These are phyloP conservation scores for Acleris cristana DNA, from an alignment of 2,888 invertebrate genomes.

Conservation along the genomic window DNA sequence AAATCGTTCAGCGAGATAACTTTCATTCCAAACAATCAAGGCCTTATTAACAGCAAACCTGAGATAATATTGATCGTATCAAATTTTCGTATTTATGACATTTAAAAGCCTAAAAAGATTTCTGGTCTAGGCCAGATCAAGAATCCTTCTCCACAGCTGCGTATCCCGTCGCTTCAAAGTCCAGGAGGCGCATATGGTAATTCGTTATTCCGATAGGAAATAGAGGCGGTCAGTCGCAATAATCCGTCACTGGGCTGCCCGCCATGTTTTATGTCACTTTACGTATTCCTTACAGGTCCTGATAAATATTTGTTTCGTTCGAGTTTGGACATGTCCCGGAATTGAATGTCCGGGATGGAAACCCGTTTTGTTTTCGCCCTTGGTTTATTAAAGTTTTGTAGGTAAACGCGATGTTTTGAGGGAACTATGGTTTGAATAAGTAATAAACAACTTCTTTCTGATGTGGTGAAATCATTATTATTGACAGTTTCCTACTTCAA, in stretches of 20 bases:
- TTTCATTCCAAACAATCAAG: too few species aligned
- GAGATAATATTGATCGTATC: too few species aligned
- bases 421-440: slow-evolving; percentile 4
- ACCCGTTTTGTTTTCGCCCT: slow-evolving; percentile 72
- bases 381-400: slow-evolving; percentile 45
- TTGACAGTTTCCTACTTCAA: too few species aligned
- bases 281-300: slow-evolving; percentile 83
- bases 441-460: neutral
- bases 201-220: slow-evolving; percentile 83
- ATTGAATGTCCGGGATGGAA: slow-evolving; percentile 79
- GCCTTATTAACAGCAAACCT: too few species aligned
- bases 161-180: slow-evolving; percentile 50
- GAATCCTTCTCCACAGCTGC: slow-evolving; percentile 54
- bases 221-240: slow-evolving; percentile 82
- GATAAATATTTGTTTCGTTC: slow-evolving; percentile 82
- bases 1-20: too few species aligned
- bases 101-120: too few species aligned
- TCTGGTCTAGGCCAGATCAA: too few species aligned
- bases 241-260: slow-evolving; percentile 76
- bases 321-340: slow-evolving; percentile 77
- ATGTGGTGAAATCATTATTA: too few species aligned
- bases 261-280: slow-evolving; percentile 80
- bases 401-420: neutral
- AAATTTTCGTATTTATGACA: too few species aligned
- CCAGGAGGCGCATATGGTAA: slow-evolving; percentile 82